Conservation (phyloP, 2,797 vertebrate species). For the Sandelia bainsii region DNA sequence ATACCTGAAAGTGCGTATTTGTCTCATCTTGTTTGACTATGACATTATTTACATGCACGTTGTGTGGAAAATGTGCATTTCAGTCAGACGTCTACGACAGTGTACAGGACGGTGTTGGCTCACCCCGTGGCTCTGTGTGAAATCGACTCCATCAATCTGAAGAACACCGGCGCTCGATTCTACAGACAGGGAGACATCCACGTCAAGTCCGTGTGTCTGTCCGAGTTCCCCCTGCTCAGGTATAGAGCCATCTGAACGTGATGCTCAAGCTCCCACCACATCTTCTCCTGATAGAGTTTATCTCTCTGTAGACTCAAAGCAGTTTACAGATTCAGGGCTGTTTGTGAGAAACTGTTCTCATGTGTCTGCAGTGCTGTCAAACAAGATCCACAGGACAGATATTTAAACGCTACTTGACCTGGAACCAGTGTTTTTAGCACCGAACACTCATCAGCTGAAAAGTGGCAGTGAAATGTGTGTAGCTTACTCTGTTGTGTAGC, state of each 20-base stretch:
- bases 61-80: conserved; percentile 28
- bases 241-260: conserved; percentile 24
- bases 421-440: too few relatives aligned
- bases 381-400: too few relatives aligned
- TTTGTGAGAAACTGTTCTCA: too few relatives aligned
- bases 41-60: neutral
- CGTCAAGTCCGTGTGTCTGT: conserved; percentile 80
- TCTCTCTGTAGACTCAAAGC: too few relatives aligned
- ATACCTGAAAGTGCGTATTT: neutral
- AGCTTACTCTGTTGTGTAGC: too few relatives aligned
- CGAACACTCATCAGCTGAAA: too few relatives aligned
- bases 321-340: too few relatives aligned
- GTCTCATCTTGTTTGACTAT: conserved; percentile 1
- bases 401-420: too few relatives aligned
- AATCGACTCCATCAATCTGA: conserved; percentile 78
- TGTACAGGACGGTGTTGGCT: conserved; percentile 74
- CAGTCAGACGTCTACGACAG: conserved; percentile 62
- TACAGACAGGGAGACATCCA: conserved; percentile 81
- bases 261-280: neutral
- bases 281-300: neutral
- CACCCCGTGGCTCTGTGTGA: conserved; percentile 76
- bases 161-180: conserved; percentile 78
- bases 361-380: too few relatives aligned
- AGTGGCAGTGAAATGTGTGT: too few relatives aligned
- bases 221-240: conserved; percentile 73